A percentile compares a stretch with the other conserved stretches of the same genome.
These are phyloP conservation scores for Willowsia nigromaculata DNA, from an alignment of 2,888 invertebrate genomes.

Conservation along the genomic window DNA sequence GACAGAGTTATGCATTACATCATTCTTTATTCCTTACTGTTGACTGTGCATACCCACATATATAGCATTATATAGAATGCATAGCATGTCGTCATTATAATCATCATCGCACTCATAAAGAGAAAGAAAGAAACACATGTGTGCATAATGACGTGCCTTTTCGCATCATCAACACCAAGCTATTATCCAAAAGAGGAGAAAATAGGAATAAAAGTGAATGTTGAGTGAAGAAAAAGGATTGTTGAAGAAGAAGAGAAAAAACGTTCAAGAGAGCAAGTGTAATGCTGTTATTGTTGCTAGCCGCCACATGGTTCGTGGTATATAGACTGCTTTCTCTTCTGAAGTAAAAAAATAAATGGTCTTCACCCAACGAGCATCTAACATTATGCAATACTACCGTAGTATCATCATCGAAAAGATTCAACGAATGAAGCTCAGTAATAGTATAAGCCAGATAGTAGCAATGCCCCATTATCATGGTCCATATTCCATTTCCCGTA, in stretches of 20 bases:
- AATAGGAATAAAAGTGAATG: neutral
- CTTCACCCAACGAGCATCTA: neutral
- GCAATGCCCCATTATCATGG: neutral
- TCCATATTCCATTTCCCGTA: neutral
- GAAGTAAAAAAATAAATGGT: neutral
- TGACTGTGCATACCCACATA: too few species aligned
- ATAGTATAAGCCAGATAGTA: too few species aligned
- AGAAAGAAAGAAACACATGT: neutral
- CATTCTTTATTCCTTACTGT: too few species aligned
- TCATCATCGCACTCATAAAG: neutral
- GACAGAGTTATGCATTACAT: slow-evolving; percentile 15
- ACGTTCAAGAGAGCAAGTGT: neutral
- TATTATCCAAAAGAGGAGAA: neutral
- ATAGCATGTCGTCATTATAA: neutral
- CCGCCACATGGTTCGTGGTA: neutral
- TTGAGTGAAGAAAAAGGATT: neutral
- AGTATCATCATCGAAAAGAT: neutral
- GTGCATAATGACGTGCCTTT: neutral
- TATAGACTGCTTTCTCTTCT: neutral
- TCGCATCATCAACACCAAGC: neutral
- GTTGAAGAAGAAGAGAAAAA: neutral
- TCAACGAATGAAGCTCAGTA: neutral
- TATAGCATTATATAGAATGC: too few species aligned
- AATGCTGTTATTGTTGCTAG: neutral
- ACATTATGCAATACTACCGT: neutral